Evolutionary conservation across 2,113 vertebrate genomes (phyloP).

Genomic region (Otolemur garnettii): DNA sequence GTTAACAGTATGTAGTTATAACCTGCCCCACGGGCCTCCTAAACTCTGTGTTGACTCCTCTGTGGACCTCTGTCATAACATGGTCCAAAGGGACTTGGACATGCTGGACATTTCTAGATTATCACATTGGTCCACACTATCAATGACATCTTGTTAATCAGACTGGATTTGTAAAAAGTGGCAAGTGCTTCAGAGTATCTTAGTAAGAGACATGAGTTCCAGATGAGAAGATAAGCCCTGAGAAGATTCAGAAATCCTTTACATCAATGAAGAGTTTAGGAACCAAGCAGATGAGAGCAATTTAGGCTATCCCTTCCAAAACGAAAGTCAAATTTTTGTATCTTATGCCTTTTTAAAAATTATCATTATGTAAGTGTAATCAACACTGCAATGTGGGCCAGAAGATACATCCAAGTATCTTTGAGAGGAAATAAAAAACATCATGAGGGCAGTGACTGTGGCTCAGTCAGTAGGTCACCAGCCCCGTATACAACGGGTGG

Average conservation of each 20-base stretch:
- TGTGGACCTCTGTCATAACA: neutral
- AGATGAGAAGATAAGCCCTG: neutral
- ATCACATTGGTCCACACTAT: neutral
- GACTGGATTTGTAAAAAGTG: neutral
- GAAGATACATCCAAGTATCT: neutral
- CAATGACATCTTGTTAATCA: neutral
- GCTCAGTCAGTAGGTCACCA: no score
- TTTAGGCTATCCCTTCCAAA: neutral
- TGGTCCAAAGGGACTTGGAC: neutral
- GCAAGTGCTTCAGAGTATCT: neutral
- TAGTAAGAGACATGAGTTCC: neutral
- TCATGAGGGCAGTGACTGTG: no score
- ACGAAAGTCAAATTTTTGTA: neutral
- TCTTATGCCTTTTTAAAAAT: neutral
- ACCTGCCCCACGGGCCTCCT: neutral
- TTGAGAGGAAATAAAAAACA: neutral
- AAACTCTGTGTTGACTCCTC: neutral
- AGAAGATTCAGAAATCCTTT: neutral
- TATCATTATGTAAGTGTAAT: neutral
- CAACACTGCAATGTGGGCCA: neutral
- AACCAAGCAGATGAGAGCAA: neutral
- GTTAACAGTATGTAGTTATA: neutral
- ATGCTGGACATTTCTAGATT: neutral
- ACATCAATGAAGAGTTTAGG: neutral
- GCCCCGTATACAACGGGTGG: no score